phyloP scores from a whole-genome alignment of 1,140 invertebrate genomes.

The Theocolax elegans region DNA sequence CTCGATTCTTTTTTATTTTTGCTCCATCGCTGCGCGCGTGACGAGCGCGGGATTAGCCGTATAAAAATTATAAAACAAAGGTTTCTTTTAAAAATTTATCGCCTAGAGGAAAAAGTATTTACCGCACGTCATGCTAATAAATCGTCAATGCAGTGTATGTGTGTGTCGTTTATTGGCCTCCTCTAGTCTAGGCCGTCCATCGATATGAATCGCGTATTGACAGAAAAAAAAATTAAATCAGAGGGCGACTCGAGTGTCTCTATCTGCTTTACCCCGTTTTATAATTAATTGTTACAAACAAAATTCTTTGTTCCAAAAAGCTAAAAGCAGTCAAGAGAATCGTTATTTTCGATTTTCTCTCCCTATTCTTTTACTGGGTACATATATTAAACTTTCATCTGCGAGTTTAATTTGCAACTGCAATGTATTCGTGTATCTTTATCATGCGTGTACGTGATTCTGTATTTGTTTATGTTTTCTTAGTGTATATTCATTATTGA shows the following conservation, averaged over 20 bases:
- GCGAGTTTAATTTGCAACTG: slow-evolving; percentile 36
- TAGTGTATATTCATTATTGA: slow-evolving; percentile 40
- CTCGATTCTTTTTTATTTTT: slow-evolving; percentile 29
- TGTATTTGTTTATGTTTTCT: slow-evolving; percentile 16
- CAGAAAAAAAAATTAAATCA: slow-evolving; percentile 40
- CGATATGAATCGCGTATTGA: slow-evolving; percentile 33
- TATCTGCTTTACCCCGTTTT: slow-evolving; percentile 27
- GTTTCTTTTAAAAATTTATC: slow-evolving; percentile 42
- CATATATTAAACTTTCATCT: slow-evolving; percentile 32
- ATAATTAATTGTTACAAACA: slow-evolving; percentile 31
- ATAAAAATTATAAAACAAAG: slow-evolving; percentile 43
- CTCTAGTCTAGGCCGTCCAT: slow-evolving; percentile 32
- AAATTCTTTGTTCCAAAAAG: slow-evolving; percentile 33
- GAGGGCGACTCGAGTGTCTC: slow-evolving; percentile 24
- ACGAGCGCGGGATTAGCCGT: slow-evolving; percentile 22
- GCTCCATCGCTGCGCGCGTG: slow-evolving; percentile 28
- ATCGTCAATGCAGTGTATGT: slow-evolving; percentile 29
- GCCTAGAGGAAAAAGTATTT: slow-evolving; percentile 32
- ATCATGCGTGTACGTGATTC: slow-evolving; percentile 12
- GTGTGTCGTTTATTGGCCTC: slow-evolving; percentile 18
- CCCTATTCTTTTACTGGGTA: slow-evolving; percentile 31
- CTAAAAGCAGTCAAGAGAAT: slow-evolving; percentile 33
- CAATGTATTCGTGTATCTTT: slow-evolving; percentile 8
- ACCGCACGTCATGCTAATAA: slow-evolving; percentile 33
- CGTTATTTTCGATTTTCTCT: slow-evolving; percentile 35